Conservation (phyloP, 2,113 vertebrate species). For the Clarias batrachus region DNA sequence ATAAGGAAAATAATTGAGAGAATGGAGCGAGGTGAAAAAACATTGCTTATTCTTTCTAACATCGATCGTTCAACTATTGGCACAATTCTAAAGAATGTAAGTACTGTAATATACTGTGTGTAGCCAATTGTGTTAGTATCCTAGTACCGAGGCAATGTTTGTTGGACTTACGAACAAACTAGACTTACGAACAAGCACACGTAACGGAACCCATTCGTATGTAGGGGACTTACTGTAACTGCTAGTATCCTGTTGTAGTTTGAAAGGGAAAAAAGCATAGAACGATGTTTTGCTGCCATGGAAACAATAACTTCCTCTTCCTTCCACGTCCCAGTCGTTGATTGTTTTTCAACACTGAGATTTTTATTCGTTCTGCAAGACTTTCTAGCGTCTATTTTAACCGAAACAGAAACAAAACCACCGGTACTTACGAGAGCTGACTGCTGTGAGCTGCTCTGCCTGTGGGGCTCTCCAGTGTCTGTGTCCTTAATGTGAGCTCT, state of each 20-base stretch:
- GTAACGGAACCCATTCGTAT: too few species aligned
- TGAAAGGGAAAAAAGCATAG: not conserved
- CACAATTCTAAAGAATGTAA: too few species aligned
- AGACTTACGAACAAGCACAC: too few species aligned
- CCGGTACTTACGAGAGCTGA: slow-evolving; percentile 45
- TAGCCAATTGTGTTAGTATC: too few species aligned
- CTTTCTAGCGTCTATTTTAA: not conserved
- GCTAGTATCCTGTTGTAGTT: not conserved
- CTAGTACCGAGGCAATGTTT: too few species aligned
- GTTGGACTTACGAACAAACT: too few species aligned
- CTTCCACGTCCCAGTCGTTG: not conserved
- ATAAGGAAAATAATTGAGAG: too few species aligned
- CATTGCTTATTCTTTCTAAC: too few species aligned
- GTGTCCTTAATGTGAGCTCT: slow-evolving; percentile 46
- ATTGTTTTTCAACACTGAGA: not conserved
- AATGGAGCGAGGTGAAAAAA: too few species aligned
- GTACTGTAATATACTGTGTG: too few species aligned
- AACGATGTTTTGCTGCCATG: not conserved
- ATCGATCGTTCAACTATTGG: too few species aligned
- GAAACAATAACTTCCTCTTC: not conserved
- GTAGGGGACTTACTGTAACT: too few species aligned
- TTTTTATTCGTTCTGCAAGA: not conserved
- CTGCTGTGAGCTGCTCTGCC: slow-evolving; percentile 33
- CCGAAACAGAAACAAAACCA: not conserved
- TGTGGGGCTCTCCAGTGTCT: slow-evolving; percentile 42